phyloP scores from a whole-genome alignment of 2,888 invertebrate genomes.

The Caenorhabditis virilis region DNA sequence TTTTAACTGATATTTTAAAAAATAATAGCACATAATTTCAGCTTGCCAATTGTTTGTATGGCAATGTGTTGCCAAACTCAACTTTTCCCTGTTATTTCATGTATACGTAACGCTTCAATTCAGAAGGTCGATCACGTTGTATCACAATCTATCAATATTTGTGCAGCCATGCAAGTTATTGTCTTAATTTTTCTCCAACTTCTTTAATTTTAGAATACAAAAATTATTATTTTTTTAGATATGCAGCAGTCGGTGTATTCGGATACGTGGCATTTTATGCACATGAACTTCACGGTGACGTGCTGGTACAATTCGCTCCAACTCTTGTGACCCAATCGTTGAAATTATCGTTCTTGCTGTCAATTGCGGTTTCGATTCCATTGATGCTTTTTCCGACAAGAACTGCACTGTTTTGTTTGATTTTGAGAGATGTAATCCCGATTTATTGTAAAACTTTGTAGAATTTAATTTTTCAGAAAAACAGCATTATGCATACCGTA shows the following conservation, averaged over 20 bases:
- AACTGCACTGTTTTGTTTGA: constrained; percentile 86
- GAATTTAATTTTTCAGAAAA: constrained; percentile 14
- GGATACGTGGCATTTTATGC: constrained; percentile 81
- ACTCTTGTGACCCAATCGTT: constrained; percentile 79
- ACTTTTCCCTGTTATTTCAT: constrained; percentile 84
- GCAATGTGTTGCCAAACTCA: constrained; percentile 94
- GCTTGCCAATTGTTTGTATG: constrained; percentile 91
- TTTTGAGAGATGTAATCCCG: constrained; percentile 71
- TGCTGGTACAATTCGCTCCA: constrained; percentile 80
- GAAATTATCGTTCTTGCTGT: constrained; percentile 90
- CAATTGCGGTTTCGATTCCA: constrained; percentile 93
- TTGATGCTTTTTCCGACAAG: constrained; percentile 94
- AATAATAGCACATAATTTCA: constrained; percentile 5
- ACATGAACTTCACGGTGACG: constrained; percentile 78
- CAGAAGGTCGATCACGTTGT: constrained; percentile 82
- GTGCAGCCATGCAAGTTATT: constrained; percentile 76
- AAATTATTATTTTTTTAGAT: constrained; percentile 16
- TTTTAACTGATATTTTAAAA: neutral
- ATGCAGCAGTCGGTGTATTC: constrained; percentile 57
- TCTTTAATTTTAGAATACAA: neutral
- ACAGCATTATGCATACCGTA: constrained; percentile 14
- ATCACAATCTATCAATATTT: constrained; percentile 86
- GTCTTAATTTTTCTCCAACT: constrained; percentile 54
- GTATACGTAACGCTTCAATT: constrained; percentile 76
- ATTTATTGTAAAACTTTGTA: no score